These are phyloP conservation scores for Cataglyphis hispanica DNA, from an alignment of 1,140 invertebrate species.

Conservation along the genomic window DNA sequence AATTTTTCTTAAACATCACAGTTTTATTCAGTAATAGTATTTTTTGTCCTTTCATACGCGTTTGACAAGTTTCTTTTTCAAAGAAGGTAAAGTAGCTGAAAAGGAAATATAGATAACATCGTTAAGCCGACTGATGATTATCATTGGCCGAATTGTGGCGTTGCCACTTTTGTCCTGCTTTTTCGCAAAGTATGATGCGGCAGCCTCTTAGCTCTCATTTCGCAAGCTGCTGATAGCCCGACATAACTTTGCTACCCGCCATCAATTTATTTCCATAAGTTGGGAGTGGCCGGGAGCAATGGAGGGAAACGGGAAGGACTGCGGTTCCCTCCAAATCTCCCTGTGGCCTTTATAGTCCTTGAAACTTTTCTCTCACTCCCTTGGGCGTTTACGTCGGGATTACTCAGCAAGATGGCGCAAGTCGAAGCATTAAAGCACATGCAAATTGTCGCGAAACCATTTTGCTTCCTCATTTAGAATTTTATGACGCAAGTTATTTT, in stretches of 20 bases:
- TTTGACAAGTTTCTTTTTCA: conserved; percentile 1
- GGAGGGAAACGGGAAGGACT: conserved; percentile 2
- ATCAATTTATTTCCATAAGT: conserved; percentile 61
- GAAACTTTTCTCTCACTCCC: conserved; percentile 33
- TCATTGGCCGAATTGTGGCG: conserved; percentile 29
- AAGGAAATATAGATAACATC: conserved; percentile 6
- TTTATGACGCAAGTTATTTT: conserved; percentile 32
- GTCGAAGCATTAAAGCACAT: conserved; percentile 29
- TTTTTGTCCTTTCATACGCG: background rate
- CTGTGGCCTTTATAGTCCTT: conserved; percentile 1
- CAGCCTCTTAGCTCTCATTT: conserved; percentile 32
- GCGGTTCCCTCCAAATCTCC: conserved; percentile 11
- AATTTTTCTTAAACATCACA: background rate
- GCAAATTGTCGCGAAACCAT: conserved; percentile 10
- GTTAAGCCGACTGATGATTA: conserved; percentile 16
- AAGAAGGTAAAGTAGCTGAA: background rate
- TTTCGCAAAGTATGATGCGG: background rate
- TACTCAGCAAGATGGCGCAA: conserved; percentile 21
- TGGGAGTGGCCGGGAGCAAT: background rate
- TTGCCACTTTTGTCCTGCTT: background rate
- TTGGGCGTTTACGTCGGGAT: conserved; percentile 15
- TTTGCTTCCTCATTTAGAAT: background rate
- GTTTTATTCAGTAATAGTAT: background rate
- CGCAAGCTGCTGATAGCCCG: conserved; percentile 33
- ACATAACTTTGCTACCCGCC: conserved; percentile 25